Evolutionary conservation across 2,888 invertebrate species (phyloP), one percentile per base, ranked within the genome.

Genomic region (Pogonocherus hispidulus): DNA sequence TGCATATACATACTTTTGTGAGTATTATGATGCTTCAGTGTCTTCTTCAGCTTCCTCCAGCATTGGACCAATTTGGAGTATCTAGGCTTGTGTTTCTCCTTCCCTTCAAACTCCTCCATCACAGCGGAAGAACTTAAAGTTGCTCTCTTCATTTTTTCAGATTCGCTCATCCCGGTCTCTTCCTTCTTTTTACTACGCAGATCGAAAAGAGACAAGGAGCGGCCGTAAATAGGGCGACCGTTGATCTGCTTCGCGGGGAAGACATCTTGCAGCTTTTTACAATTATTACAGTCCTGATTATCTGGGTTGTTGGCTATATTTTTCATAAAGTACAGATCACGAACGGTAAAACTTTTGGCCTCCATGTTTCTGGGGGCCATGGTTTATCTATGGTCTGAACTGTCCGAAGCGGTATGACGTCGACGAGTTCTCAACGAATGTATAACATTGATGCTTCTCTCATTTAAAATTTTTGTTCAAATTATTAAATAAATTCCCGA

Each of bases 161-260:
- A 60, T 54, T 67, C 66, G n/a, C 68, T 56, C 41, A 69, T 62
- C 57, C 56, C 60, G 56, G 47, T 71, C 63, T 44, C 66, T 46
- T 22, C 46, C 11, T 60, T 71, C 63, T 66, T 70, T 49, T 46
- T 64, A 49, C 37, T 60, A 3, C 72, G 76, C 44, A 83, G 67
- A 65, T 82, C 82, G 64, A 76, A 79, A 8, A 77, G 78, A 6
- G 82, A 82, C 76, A 81, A 76, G n/a, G 82, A 82, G 32, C 81
- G 73, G 37, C 77, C 78, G 65, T 79, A 77, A 8, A 1, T 76
- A 20, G 72, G 68, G 23, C 68, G 62, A 3, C 56, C 66, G 51
- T 69, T 71, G n/a, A 41, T 57, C 37, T 56, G 66, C 41, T 74
- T 74, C 37, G 64, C 69, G 14, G 69, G 68, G 47, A 68, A 41